These are phyloP conservation scores for Ptilorrhoa leucosticta DNA, from an alignment of 2,113 vertebrate species.

Conservation along the genomic window DNA sequence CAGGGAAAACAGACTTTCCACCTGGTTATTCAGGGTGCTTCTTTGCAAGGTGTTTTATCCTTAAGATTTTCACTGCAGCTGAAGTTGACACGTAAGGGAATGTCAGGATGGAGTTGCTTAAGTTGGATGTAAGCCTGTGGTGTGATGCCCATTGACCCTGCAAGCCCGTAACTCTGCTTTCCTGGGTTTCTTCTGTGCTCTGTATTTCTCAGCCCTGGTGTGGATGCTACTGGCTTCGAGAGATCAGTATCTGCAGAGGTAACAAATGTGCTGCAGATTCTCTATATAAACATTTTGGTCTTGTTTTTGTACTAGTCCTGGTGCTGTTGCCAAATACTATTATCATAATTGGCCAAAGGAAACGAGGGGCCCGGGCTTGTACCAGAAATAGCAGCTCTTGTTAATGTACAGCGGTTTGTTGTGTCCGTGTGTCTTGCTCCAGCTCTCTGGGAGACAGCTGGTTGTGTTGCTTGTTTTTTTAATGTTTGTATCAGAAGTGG, in stretches of 20 bases:
- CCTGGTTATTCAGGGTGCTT: neutral
- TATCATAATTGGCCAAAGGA: neutral
- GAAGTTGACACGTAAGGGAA: neutral
- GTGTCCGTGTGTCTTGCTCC: neutral
- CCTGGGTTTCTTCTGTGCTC: neutral
- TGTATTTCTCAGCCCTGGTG: fast-evolving
- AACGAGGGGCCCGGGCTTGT: neutral
- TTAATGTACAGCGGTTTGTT: neutral
- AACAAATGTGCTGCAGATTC: neutral
- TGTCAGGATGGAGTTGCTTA: neutral
- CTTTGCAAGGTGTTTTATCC: neutral
- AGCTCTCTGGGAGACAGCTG: neutral
- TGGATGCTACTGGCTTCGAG: neutral
- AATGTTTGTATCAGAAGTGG: neutral
- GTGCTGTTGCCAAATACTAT: slow-evolving; percentile 4
- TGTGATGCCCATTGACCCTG: neutral
- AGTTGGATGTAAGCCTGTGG: neutral
- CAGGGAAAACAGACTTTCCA: neutral
- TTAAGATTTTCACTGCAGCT: neutral
- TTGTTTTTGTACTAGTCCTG: neutral
- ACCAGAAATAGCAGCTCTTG: slow-evolving; percentile 19
- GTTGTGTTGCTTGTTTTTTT: neutral
- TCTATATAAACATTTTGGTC: neutral
- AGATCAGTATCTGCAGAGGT: neutral
- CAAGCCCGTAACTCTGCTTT: neutral